Evolutionary conservation across 2,888 invertebrate species (phyloP).

Genomic region (Drosophila picticornis): DNA sequence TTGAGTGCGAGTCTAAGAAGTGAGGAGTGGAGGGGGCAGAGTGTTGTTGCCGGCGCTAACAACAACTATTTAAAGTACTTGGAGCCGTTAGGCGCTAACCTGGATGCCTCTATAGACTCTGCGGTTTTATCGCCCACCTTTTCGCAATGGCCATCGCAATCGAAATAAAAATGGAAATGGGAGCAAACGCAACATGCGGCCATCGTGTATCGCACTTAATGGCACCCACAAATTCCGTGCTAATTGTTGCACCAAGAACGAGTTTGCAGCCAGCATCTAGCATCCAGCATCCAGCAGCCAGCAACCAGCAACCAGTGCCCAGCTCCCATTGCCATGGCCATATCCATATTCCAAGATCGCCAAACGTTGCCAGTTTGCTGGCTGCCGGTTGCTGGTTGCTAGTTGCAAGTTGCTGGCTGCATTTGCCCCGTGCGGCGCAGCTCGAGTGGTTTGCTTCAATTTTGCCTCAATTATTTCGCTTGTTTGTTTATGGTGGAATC

Average conservation of each 20-base stretch:
- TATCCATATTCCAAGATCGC: constrained; percentile 60
- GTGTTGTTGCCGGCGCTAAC: constrained; percentile 46
- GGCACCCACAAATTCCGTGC: constrained; percentile 81
- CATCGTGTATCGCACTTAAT: constrained; percentile 77
- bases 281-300: neutral
- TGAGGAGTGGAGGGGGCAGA: constrained; percentile 4
- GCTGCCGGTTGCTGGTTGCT: neutral
- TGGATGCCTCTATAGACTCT: constrained; percentile 31
- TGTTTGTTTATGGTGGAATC: constrained; percentile 82
- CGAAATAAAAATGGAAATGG: constrained; percentile 59
- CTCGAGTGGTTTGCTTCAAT: constrained; percentile 75
- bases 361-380: constrained; percentile 27
- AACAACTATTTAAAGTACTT: constrained; percentile 16
- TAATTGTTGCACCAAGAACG: constrained; percentile 78
- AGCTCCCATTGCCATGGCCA: constrained; percentile 52
- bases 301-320: constrained; percentile 6
- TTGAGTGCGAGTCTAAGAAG: constrained; percentile 45
- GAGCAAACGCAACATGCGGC: constrained; percentile 66
- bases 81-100: constrained; percentile 39
- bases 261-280: constrained; percentile 49
- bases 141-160: constrained; percentile 60
- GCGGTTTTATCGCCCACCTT: constrained; percentile 53
- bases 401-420: neutral
- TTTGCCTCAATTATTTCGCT: constrained; percentile 83
- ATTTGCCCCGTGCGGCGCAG: constrained; percentile 30